Percentiles rank a stretch among this genome's conserved stretches.
These are phyloP conservation scores for Turnix velox DNA, from an alignment of 2,113 vertebrate genomes.

Conservation along the genomic window DNA sequence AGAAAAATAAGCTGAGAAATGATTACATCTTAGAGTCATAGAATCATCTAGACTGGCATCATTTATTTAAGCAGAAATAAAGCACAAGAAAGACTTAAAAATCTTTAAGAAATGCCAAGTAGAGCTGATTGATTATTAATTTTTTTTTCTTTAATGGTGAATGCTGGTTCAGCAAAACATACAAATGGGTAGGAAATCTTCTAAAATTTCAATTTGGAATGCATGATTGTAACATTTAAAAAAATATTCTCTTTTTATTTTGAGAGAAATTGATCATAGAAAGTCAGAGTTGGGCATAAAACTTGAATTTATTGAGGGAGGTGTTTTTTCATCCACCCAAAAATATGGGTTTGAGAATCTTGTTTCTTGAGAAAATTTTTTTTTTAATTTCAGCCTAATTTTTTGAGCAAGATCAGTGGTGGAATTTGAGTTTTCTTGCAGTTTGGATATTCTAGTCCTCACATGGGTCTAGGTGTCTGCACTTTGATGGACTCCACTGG, in stretches of 20 bases:
- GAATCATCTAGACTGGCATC: no score
- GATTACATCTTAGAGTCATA: no score
- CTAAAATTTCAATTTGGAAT: not conserved
- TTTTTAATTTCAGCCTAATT: not conserved
- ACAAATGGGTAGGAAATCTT: not conserved
- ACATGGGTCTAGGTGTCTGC: not conserved
- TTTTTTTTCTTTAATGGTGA: not conserved
- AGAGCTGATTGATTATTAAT: not conserved
- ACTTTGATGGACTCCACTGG: not conserved
- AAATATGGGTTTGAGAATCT: not conserved
- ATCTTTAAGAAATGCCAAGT: slow-evolving; percentile 24
- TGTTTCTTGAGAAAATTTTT: not conserved
- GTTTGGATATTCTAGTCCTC: slow-evolving; percentile 1
- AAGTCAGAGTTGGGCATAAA: not conserved
- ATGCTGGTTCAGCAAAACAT: not conserved
- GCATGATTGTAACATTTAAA: not conserved
- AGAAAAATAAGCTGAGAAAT: not conserved
- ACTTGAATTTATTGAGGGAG: slow-evolving; percentile 9
- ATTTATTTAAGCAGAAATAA: not conserved
- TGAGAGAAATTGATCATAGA: not conserved
- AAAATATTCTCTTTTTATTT: not conserved
- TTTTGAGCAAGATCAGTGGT: not conserved
- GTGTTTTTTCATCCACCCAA: not conserved
- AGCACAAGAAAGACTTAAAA: not conserved
- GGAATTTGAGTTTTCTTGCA: not conserved